Evolutionary conservation across 2,113 vertebrate species (phyloP).

Genomic region (Trematocara zebra): DNA sequence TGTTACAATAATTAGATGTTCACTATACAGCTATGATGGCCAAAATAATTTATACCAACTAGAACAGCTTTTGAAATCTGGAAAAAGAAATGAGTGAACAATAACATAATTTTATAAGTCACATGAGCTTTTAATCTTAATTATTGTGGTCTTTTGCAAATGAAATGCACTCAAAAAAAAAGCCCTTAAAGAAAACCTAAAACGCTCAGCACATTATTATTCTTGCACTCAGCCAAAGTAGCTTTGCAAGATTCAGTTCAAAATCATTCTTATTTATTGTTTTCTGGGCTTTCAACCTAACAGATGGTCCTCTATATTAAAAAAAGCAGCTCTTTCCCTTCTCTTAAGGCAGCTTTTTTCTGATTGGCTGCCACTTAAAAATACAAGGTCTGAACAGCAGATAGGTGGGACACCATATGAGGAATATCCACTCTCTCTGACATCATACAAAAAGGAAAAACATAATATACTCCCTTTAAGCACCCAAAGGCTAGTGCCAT

Average conservation of each 20-base stretch:
- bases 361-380: neutral
- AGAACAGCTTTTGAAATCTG: neutral
- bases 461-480: neutral
- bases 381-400: neutral
- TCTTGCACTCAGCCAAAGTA: neutral
- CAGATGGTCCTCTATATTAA: neutral
- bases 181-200: neutral
- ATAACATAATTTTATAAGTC: neutral
- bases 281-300: neutral
- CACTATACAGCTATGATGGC: neutral
- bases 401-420: neutral
- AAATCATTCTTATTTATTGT: neutral
- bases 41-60: neutral
- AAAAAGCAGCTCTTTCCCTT: neutral
- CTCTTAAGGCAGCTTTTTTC: neutral
- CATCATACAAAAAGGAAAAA: neutral
- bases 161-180: neutral
- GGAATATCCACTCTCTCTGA: neutral
- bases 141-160: neutral
- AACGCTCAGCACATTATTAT: neutral
- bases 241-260: neutral
- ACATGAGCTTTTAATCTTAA: neutral
- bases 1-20: neutral
- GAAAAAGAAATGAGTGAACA: neutral
- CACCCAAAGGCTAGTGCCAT: neutral